phyloP scores from a whole-genome alignment of 1,140 invertebrate species.

The Ceratina australensis region DNA sequence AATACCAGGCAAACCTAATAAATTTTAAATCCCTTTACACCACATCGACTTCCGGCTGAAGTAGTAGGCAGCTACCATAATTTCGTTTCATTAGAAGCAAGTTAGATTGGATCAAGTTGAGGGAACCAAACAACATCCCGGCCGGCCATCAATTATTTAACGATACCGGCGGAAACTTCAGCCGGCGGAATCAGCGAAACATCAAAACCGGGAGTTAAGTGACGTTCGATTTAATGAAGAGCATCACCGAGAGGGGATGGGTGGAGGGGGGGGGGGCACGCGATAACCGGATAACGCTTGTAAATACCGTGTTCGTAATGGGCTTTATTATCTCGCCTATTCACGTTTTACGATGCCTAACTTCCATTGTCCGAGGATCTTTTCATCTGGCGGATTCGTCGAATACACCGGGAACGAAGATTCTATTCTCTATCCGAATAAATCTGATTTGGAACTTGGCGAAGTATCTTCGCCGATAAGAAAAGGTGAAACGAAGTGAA shows the following conservation, averaged over 20 bases:
- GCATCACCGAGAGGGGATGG: too few species aligned
- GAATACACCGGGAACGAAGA: too few species aligned
- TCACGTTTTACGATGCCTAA: conserved; percentile 5
- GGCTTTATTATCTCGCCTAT: conserved; percentile 7
- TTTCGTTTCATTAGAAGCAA: not conserved
- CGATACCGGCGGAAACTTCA: not conserved
- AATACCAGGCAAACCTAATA: too few species aligned
- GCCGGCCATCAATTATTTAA: not conserved
- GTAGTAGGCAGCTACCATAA: not conserved
- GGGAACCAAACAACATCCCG: not conserved
- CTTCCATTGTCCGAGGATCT: not conserved
- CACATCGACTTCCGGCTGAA: not conserved
- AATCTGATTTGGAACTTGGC: too few species aligned
- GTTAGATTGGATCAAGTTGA: not conserved
- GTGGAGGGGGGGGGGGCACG: too few species aligned
- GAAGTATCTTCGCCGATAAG: too few species aligned
- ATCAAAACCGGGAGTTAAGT: not conserved
- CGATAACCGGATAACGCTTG: not conserved
- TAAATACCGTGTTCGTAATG: not conserved
- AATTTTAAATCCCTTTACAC: not conserved
- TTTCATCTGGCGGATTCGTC: not conserved
- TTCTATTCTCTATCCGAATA: too few species aligned
- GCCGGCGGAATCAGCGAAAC: not conserved
- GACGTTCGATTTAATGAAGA: not conserved
- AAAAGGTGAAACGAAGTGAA: too few species aligned